phyloP scores from a whole-genome alignment of 2,113 vertebrate species.

The Lagenorhynchus albirostris region DNA sequence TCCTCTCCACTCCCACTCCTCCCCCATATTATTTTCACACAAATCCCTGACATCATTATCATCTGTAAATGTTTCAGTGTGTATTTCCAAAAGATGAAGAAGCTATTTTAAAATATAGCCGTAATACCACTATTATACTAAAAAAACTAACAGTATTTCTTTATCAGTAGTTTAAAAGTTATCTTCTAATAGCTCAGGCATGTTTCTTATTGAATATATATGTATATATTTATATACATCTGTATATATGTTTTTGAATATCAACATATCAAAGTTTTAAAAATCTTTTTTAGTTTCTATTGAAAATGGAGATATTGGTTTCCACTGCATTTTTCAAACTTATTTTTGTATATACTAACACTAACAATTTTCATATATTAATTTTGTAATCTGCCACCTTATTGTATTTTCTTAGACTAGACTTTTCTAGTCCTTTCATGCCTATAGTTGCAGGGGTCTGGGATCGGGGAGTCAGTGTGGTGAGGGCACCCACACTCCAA shows the following conservation, averaged over 20 bases:
- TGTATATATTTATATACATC: not conserved
- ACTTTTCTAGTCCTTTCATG: not conserved
- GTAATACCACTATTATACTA: not conserved
- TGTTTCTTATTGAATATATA: not conserved
- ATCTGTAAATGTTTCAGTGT: not conserved
- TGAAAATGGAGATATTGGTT: not conserved
- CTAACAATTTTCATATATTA: not conserved
- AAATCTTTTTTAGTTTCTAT: not conserved
- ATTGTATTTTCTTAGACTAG: not conserved
- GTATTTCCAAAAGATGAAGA: not conserved
- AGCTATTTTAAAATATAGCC: not conserved
- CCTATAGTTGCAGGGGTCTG: not conserved
- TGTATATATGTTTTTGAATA: not conserved
- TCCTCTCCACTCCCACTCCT: not conserved
- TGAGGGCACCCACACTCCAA: not conserved
- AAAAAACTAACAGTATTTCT: not conserved
- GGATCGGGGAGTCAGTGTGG: not conserved
- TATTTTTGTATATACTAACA: not conserved
- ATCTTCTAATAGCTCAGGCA: not conserved
- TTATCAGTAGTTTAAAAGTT: not conserved
- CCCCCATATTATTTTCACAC: not conserved
- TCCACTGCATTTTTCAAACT: not conserved
- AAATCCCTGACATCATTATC: not conserved
- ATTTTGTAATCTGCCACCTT: not conserved
- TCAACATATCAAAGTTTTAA: not conserved